Percentiles rank a stretch among this genome's conserved stretches.
These are phyloP conservation scores for Prenolepis imparis DNA, from an alignment of 2,888 invertebrate genomes.

Conservation along the genomic window DNA sequence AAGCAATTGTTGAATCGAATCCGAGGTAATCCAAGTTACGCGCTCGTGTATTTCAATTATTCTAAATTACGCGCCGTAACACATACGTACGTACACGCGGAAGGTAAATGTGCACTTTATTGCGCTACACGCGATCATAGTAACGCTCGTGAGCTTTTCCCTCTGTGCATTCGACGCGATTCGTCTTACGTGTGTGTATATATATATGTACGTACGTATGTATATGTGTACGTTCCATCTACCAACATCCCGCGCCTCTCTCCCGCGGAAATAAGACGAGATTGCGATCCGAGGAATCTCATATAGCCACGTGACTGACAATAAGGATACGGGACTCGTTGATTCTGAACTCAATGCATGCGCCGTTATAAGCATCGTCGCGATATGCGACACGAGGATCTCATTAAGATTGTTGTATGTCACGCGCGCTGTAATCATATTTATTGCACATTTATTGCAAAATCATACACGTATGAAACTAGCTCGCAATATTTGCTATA, in stretches of 20 bases:
- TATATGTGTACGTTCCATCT: constrained; percentile 54
- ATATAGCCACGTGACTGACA: constrained; percentile 67
- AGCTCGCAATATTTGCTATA: background rate
- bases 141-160: constrained; percentile 34
- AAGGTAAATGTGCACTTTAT: constrained; percentile 63
- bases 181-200: constrained; percentile 25
- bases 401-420: constrained; percentile 27
- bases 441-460: background rate
- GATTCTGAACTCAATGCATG: constrained; percentile 64
- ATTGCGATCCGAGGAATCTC: constrained; percentile 71
- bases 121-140: constrained; percentile 56
- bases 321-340: constrained; percentile 68
- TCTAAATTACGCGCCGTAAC: constrained; percentile 64
- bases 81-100: constrained; percentile 34
- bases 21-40: constrained; percentile 29
- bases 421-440: constrained; percentile 13
- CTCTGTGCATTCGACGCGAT: constrained; percentile 47
- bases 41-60: constrained; percentile 71
- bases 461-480: background rate
- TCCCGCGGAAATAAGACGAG: constrained; percentile 70
- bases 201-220: constrained; percentile 3
- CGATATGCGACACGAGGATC: constrained; percentile 23
- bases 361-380: constrained; percentile 52
- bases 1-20: constrained; percentile 45
- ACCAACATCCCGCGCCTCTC: constrained; percentile 37